Evolutionary conservation across 2,888 invertebrate genomes (phyloP), one percentile per base, ranked within the genome.

Genomic region (Calameuta filiformis): DNA sequence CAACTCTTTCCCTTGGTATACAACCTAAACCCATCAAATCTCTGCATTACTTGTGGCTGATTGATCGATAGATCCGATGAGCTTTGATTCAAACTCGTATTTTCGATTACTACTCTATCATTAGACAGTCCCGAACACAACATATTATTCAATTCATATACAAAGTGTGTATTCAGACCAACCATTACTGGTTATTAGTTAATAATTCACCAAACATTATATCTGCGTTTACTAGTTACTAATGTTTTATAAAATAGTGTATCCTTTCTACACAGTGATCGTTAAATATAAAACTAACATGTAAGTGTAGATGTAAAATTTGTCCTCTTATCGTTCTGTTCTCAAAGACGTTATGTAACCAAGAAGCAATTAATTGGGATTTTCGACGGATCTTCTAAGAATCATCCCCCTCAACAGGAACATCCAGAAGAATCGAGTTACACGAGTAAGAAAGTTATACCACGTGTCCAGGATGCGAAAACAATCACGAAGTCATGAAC

Each of bases 21-120:
- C 82, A 83, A 83, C 84, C 84, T 83, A 82, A 80, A 83, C 85
- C 86, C 85, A 82, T 85, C 85, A 85, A 85, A 85, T 86, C 84
- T 80, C 86, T 83, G 85, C 86, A 86, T 87, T 86, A 85, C 87
- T 87, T 85, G 85, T 85, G 84, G 86, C 81, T 84, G 86, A 86
- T 86, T 86, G 86, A 86, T 86, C 86, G 86, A 87, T 86, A 87
- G 85, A 83, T 73, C 74, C 23, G 71, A 34, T 33, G 69, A 77
- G 78, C 69, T 77, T 76, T 77, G 73, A 80, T 80, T 79, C 68
- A 30, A 73, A n/a, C 56, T 69, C 37, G n/a, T 12, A 12, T n/a
- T 68, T 76, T 78, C 34, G 31, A 71, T 71, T 12, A 71, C 56
- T 15, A 56, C 56, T 56, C 15, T 23, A 56, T 56, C 56, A 56